These are phyloP conservation scores for Ataeniobius toweri DNA, from an alignment of 2,797 vertebrate genomes.

Conservation along the genomic window DNA sequence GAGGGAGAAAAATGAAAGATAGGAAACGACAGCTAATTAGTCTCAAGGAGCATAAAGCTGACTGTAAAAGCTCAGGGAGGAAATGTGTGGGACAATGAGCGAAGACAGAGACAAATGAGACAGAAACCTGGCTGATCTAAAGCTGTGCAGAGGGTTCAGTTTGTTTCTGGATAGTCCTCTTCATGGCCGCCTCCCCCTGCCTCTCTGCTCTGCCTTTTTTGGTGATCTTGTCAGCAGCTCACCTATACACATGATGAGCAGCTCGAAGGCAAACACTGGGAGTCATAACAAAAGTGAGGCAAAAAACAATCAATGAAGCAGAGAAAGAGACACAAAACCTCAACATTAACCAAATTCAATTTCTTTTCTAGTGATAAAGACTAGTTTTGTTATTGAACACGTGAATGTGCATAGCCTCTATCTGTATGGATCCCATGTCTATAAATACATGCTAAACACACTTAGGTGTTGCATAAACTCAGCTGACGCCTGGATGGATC, in stretches of 20 bases:
- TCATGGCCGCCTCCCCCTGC: neutral
- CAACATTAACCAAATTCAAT: neutral
- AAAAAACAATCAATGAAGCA: neutral
- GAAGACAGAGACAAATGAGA: slow-evolving; percentile 2
- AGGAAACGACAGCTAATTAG: slow-evolving; percentile 60
- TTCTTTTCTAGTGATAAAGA: neutral
- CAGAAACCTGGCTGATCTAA: neutral
- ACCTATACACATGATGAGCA: slow-evolving; percentile 42
- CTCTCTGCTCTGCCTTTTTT: slow-evolving; percentile 20
- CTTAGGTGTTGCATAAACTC: slow-evolving; percentile 63
- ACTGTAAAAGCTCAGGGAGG: slow-evolving; percentile 24
- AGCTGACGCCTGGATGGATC: slow-evolving; percentile 70
- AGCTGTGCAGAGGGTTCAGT: neutral
- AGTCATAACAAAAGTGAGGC: slow-evolving; percentile 23
- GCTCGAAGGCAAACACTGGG: slow-evolving; percentile 27
- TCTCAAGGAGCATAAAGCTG: slow-evolving; percentile 50
- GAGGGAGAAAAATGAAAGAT: slow-evolving; percentile 38
- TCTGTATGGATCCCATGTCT: slow-evolving; percentile 51
- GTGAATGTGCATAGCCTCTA: slow-evolving; percentile 11
- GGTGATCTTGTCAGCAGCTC: slow-evolving; percentile 55
- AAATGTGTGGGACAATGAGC: slow-evolving; percentile 22
- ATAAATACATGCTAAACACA: slow-evolving; percentile 74
- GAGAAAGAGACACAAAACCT: neutral
- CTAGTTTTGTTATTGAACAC: neutral
- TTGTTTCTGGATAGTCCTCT: neutral